Conservation (phyloP, 2,797 vertebrate genomes). For the Mastacembelus armatus region DNA sequence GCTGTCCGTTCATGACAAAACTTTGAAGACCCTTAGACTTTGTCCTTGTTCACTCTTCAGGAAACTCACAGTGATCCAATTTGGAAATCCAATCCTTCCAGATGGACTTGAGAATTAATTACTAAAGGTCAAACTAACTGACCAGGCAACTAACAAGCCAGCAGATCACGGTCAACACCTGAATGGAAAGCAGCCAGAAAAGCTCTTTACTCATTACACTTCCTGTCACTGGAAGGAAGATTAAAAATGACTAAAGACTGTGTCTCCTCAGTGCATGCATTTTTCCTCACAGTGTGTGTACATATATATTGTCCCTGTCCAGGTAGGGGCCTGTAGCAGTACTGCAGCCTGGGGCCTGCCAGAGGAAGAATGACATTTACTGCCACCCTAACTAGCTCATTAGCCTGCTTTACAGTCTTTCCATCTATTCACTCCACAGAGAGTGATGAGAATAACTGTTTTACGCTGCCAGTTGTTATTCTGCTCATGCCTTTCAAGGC, state of each 20-base stretch:
- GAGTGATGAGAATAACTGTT: slow-evolving; percentile 63
- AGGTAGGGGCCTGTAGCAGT: slow-evolving; percentile 79
- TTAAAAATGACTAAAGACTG: slow-evolving; percentile 72
- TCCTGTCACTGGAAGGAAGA: slow-evolving; percentile 79
- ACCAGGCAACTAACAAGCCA: slow-evolving; percentile 68
- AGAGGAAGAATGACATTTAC: slow-evolving; percentile 83
- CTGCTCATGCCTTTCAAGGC: slow-evolving; percentile 46
- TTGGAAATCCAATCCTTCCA: slow-evolving; percentile 63
- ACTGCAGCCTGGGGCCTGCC: slow-evolving; percentile 71
- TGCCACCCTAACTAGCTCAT: slow-evolving; percentile 83
- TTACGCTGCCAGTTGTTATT: slow-evolving; percentile 60
- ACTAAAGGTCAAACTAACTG: slow-evolving; percentile 57
- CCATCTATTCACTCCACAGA: slow-evolving; percentile 52
- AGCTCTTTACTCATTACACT: slow-evolving; percentile 82
- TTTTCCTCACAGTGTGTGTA: slow-evolving; percentile 19
- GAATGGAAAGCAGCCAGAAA: slow-evolving; percentile 81
- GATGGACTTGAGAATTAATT: slow-evolving; percentile 68
- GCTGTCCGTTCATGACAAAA: slow-evolving; percentile 1
- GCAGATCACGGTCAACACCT: slow-evolving; percentile 68
- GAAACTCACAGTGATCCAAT: slow-evolving; percentile 57
- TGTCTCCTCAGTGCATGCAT: slow-evolving; percentile 41
- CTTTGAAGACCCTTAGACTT: slow-evolving; percentile 32
- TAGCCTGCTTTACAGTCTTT: slow-evolving; percentile 72
- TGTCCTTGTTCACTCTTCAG: slow-evolving; percentile 52
- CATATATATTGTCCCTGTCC: slow-evolving; percentile 53